A percentile compares a stretch with the other conserved stretches of the same genome.
These are phyloP conservation scores for Spodoptera littoralis DNA, from an alignment of 2,888 invertebrate genomes.

Conservation along the genomic window DNA sequence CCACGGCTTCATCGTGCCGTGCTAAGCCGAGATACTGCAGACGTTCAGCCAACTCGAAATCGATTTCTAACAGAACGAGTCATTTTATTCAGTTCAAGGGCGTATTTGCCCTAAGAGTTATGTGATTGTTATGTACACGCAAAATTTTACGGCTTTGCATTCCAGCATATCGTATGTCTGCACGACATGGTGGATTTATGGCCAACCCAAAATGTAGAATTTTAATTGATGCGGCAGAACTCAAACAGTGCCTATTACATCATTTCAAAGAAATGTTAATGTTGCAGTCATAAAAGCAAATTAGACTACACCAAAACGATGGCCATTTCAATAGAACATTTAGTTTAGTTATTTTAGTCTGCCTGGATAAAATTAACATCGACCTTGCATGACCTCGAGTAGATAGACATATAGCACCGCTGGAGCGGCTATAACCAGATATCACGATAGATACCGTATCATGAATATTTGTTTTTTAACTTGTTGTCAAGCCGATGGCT, in stretches of 20 bases:
- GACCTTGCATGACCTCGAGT: constrained; percentile 36
- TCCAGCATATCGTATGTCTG: constrained; percentile 16
- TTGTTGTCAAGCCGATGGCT: constrained; percentile 4
- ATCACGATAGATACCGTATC: neutral
- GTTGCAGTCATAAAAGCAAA: neutral
- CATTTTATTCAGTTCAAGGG: constrained; percentile 60
- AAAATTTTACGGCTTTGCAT: constrained; percentile 38
- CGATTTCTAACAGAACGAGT: constrained; percentile 61
- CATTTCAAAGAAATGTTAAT: neutral
- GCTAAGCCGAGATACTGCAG: constrained; percentile 41
- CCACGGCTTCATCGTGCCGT: constrained; percentile 40
- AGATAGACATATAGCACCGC: constrained; percentile 3
- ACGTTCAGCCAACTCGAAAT: constrained; percentile 47
- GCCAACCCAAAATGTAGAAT: constrained; percentile 1
- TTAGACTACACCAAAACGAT: neutral
- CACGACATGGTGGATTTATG: constrained; percentile 21
- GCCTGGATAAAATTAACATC: constrained; percentile 13
- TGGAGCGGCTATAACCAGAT: constrained; percentile 10
- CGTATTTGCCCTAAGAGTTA: constrained; percentile 46
- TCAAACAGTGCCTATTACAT: neutral
- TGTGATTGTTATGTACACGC: constrained; percentile 40
- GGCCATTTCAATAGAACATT: constrained; percentile 9
- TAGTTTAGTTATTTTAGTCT: constrained; percentile 22
- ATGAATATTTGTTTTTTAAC: constrained; percentile 14
- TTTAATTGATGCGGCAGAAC: constrained; percentile 7